Conservation (phyloP, 2,888 invertebrate species). For the Pandemis cinnamomeana region DNA sequence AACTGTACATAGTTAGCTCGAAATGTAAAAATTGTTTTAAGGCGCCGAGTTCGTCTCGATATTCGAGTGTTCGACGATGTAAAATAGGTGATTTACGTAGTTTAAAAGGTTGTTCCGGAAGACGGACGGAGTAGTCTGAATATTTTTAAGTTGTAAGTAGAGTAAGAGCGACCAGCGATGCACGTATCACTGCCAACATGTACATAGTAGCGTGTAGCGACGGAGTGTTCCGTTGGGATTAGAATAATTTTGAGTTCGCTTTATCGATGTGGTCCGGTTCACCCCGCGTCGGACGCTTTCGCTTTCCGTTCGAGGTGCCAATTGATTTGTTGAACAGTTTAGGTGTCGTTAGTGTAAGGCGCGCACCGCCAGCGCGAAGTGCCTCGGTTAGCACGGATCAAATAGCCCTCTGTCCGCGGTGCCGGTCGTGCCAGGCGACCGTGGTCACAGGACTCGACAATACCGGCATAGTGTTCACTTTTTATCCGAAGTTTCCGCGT, state of each 20-base stretch:
- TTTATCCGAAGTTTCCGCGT: constrained; percentile 65
- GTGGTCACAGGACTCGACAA: constrained; percentile 38
- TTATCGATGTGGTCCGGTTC: constrained; percentile 51
- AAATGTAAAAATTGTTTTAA: constrained; percentile 60
- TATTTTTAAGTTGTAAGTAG: constrained; percentile 57
- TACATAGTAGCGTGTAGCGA: constrained; percentile 68
- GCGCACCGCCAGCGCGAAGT: constrained; percentile 57
- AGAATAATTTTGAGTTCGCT: constrained; percentile 62
- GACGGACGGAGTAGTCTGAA: constrained; percentile 64
- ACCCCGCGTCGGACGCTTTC: constrained; percentile 56
- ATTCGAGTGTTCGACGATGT: constrained; percentile 51
- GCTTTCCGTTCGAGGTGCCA: constrained; percentile 56
- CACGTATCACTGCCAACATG: constrained; percentile 78
- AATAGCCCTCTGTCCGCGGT: constrained; percentile 8
- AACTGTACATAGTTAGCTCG: constrained; percentile 72
- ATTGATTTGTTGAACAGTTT: constrained; percentile 31
- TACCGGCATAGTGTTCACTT: constrained; percentile 67
- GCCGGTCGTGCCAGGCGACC: not conserved
- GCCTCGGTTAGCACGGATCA: constrained; percentile 58
- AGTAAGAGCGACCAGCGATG: constrained; percentile 73
- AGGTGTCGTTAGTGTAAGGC: constrained; percentile 47
- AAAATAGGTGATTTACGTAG: constrained; percentile 57
- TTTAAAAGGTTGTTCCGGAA: constrained; percentile 49
- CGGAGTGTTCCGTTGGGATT: constrained; percentile 52
- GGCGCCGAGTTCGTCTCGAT: constrained; percentile 39